These are phyloP conservation scores for Eolophus roseicapilla DNA, from an alignment of 2,113 vertebrate species.

Conservation along the genomic window DNA sequence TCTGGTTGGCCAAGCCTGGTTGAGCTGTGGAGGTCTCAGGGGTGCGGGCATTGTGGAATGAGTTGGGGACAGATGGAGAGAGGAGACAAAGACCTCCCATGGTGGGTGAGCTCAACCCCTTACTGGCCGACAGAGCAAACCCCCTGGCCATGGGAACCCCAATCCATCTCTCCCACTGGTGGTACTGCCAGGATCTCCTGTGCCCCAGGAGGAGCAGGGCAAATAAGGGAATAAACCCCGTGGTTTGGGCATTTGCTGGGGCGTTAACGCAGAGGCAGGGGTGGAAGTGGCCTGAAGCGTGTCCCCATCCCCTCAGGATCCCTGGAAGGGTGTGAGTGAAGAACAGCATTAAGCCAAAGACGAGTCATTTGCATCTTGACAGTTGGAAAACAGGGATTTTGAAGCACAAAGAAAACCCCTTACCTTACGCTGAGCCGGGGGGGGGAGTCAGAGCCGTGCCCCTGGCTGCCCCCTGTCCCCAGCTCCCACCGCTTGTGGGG, in stretches of 20 bases:
- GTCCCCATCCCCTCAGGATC: neutral
- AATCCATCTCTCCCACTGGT: neutral
- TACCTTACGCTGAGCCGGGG: rapidly evolving
- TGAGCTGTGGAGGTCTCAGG: neutral
- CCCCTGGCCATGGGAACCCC: rapidly evolving
- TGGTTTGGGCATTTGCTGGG: neutral
- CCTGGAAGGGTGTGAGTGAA: rapidly evolving
- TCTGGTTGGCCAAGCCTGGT: neutral
- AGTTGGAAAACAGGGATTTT: neutral
- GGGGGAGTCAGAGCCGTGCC: neutral
- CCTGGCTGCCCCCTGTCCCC: rapidly evolving
- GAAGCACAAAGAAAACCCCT: neutral
- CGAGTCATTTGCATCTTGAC: neutral
- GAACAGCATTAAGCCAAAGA: neutral
- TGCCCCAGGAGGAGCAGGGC: neutral
- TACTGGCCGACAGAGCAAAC: neutral
- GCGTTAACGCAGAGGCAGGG: neutral
- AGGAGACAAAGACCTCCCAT: rapidly evolving
- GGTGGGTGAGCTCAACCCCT: neutral
- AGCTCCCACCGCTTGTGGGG: neutral
- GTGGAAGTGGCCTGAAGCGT: rapidly evolving
- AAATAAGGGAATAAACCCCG: neutral
- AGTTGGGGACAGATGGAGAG: neutral
- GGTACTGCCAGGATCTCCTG: neutral
- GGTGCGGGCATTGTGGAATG: neutral